phyloP scores from a whole-genome alignment of 2,888 invertebrate species.

The Altica lythri region DNA sequence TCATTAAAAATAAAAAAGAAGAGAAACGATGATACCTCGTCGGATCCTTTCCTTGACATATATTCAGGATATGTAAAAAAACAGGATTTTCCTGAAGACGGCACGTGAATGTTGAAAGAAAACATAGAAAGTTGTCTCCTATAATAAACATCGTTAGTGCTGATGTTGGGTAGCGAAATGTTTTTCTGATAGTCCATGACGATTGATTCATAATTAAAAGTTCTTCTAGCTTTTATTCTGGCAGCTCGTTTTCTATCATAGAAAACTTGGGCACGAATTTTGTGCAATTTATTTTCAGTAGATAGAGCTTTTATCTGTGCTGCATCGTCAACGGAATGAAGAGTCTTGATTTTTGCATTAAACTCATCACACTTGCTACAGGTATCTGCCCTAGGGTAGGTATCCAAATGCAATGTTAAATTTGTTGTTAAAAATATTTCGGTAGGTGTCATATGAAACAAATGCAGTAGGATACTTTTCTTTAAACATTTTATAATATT shows the following conservation, averaged over 20 bases:
- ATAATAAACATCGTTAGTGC: conserved; percentile 16
- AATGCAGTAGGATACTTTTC: neutral
- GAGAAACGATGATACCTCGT: conserved; percentile 20
- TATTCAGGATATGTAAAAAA: no score
- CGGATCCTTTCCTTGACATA: no score
- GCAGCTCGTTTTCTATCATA: conserved; percentile 9
- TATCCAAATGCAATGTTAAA: neutral
- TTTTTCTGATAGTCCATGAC: conserved; percentile 24
- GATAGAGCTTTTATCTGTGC: conserved; percentile 6
- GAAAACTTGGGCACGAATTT: conserved; percentile 9
- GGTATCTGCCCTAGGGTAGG: no score
- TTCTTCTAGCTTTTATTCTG: neutral
- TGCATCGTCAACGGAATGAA: conserved; percentile 9
- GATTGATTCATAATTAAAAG: conserved; percentile 20
- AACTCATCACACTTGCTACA: conserved; percentile 14
- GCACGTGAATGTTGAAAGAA: no score
- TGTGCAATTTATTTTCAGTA: conserved; percentile 17
- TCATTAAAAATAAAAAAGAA: conserved; percentile 2
- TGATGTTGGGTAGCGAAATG: conserved; percentile 14
- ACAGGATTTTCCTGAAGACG: no score
- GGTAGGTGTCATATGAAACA: neutral
- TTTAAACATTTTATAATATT: neutral
- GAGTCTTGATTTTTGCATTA: conserved; percentile 6
- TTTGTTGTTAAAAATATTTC: neutral
- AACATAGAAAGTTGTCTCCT: conserved; percentile 3